These are phyloP conservation scores for Ischnura elegans DNA, from an alignment of 2,888 invertebrate species.

Conservation along the genomic window DNA sequence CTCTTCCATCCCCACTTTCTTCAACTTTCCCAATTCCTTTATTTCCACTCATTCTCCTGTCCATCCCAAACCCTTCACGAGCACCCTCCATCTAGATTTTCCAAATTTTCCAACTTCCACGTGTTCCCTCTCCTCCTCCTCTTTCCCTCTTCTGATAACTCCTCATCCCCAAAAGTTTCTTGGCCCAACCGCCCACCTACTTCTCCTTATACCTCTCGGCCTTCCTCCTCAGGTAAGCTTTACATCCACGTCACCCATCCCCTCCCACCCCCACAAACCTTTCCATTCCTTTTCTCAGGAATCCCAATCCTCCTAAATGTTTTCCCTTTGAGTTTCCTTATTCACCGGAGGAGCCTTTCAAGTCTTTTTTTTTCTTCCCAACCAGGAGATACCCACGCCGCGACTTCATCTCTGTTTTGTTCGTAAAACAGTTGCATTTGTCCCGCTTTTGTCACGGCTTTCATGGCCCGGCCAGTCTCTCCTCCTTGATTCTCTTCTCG, in stretches of 20 bases:
- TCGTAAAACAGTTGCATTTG: background rate
- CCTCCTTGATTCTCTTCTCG: background rate
- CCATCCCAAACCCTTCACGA: background rate
- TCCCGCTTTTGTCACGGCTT: background rate
- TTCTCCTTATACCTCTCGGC: background rate
- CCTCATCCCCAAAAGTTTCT: conserved; percentile 44
- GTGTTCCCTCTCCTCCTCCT: background rate
- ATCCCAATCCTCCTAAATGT: conserved; percentile 24
- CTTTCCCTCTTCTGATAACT: background rate
- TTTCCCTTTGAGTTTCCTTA: conserved; percentile 1
- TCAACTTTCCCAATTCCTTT: conserved; percentile 25
- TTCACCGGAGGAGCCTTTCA: background rate
- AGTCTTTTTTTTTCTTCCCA: background rate
- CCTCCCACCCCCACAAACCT: background rate
- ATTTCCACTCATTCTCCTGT: background rate
- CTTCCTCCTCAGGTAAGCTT: conserved; percentile 3
- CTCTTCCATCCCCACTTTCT: background rate
- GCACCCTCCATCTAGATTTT: conserved; percentile 1
- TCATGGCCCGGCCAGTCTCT: background rate
- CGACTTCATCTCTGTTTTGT: background rate
- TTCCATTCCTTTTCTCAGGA: background rate
- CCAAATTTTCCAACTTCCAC: background rate
- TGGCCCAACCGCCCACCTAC: background rate
- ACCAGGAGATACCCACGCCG: background rate
- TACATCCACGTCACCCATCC: conserved; percentile 28